These are phyloP conservation scores for Alligator sinensis DNA, from an alignment of 2,113 vertebrate genomes.

Conservation along the genomic window DNA sequence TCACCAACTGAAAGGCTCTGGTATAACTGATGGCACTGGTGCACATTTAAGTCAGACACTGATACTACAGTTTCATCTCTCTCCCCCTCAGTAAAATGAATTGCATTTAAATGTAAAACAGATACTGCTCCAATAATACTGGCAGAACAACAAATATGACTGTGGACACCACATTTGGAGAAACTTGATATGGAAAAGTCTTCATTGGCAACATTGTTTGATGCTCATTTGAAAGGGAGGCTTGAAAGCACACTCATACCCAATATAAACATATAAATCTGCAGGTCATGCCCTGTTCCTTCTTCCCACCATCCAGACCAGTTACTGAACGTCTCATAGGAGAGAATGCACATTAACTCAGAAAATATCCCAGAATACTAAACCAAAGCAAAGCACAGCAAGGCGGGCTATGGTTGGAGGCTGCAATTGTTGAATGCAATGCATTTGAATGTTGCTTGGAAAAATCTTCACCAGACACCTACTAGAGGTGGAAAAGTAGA, in stretches of 20 bases:
- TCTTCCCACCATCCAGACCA: background rate
- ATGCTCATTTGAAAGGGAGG: constrained; percentile 22
- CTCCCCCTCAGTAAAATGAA: background rate
- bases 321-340: background rate
- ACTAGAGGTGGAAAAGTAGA: background rate
- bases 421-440: background rate
- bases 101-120: constrained; percentile 48
- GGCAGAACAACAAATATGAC: constrained; percentile 39
- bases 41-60: background rate
- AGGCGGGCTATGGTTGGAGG: no score
- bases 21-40: background rate
- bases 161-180: background rate
- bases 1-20: background rate
- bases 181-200: constrained; percentile 23
- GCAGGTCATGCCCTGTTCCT: background rate
- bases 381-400: background rate
- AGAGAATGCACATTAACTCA: background rate
- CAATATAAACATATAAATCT: constrained; percentile 12
- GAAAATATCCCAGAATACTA: background rate
- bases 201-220: constrained; percentile 32
- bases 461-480: background rate
- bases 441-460: background rate
- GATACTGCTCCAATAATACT: constrained; percentile 13
- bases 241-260: background rate
- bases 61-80: background rate